Evolutionary conservation across 2,888 invertebrate species (phyloP), one percentile per base, ranked within the genome.

Genomic region (Oeneis ivallda): DNA sequence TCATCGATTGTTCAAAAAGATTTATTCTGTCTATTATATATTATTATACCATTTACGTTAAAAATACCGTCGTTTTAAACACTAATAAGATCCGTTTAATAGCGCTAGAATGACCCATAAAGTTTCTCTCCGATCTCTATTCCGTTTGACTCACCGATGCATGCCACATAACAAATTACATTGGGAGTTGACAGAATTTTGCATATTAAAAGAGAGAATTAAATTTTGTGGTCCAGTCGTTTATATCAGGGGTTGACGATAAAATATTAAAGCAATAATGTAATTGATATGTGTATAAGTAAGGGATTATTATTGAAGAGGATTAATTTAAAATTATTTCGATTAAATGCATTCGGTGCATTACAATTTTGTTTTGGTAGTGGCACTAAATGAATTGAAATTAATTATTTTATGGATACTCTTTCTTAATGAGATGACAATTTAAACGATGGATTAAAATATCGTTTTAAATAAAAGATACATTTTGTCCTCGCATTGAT

Each of bases 161-260:
- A 54, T 47, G 37, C 60, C 61, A 57, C 67, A 68, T 65, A 68
- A 67, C 67, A 68, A 63, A 69, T 70, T 70, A 69, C 64, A 67
- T 66, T 53, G 64, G 49, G 53, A 68, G 62, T 69, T 66, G 54
- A 66, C 68, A 62, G 50, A 59, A 69, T 65, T 69, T 62, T 66
- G 62, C 57, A 68, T 69, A 71, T 70, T 69, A 71, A 70, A 70
- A 70, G 64, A 63, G 70, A 67, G 65, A 69, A 67, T 69, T 67
- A 67, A n/a, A 70, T 69, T 69, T 65, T 67, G 65, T 64, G 65
- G 65, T 57, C 39, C 61, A 64, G 58, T 69, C 63, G 64, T 67
- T 62, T 65, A 67, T 63, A 62, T 59, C 56, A 19, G 60, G 56
- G 43, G 19, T 32, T 54, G 52, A 37, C 37, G 64, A 68, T 67